Percentiles rank a stretch among this genome's conserved stretches.
phyloP scores from a whole-genome alignment of 2,797 vertebrate species.

The Oreochromis grahami region DNA sequence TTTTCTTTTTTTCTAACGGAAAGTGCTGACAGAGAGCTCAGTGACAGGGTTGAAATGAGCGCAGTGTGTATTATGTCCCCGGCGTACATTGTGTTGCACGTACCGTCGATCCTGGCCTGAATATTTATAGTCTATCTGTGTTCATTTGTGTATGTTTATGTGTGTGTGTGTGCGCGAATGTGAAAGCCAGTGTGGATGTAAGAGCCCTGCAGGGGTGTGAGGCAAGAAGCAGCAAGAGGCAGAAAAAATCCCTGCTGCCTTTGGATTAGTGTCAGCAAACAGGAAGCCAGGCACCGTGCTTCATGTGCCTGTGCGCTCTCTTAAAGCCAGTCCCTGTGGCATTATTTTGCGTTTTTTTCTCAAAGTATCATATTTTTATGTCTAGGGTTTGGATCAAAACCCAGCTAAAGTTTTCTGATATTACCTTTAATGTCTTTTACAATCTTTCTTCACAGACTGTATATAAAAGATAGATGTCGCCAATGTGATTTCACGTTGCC shows the following conservation, averaged over 20 bases:
- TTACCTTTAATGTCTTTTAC: background rate
- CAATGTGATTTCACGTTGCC: background rate
- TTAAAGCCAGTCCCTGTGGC: constrained; percentile 15
- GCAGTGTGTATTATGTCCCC: constrained; percentile 41
- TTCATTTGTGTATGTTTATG: constrained; percentile 45
- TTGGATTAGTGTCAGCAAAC: constrained; percentile 76
- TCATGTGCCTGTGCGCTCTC: constrained; percentile 42
- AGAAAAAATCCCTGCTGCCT: constrained; percentile 72
- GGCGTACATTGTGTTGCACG: constrained; percentile 30
- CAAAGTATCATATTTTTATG: background rate
- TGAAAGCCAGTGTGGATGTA: constrained; percentile 60
- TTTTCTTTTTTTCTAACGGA: constrained; percentile 1
- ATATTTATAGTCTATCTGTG: constrained; percentile 66
- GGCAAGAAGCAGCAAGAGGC: constrained; percentile 77
- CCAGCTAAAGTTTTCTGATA: background rate
- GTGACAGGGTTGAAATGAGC: constrained; percentile 40
- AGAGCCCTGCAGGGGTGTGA: constrained; percentile 74
- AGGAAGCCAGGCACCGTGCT: constrained; percentile 55
- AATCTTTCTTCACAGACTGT: background rate
- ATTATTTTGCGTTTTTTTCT: background rate
- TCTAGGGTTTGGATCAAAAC: background rate
- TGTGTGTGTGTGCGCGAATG: background rate
- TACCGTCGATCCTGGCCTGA: constrained; percentile 45
- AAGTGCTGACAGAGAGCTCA: constrained; percentile 53
- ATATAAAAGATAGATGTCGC: background rate